These are phyloP conservation scores for Coilia nasus DNA, from an alignment of 2,797 vertebrate genomes.

Conservation along the genomic window DNA sequence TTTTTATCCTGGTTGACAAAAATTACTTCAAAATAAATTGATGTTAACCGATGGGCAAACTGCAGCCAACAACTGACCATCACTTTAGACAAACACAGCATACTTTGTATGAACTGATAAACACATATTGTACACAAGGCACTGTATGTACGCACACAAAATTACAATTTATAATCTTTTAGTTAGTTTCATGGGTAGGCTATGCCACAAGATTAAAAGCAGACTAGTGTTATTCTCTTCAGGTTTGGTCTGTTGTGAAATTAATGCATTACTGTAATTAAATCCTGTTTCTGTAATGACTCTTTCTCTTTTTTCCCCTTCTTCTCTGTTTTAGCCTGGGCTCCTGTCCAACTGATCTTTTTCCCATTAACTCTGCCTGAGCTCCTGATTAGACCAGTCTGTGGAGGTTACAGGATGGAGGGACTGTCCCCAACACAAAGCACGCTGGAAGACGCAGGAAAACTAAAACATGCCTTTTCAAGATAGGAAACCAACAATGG, in stretches of 20 bases:
- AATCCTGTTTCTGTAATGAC: slow-evolving; percentile 45
- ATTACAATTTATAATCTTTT: not conserved
- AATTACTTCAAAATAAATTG: not conserved
- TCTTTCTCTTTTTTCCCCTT: not conserved
- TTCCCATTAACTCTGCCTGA: slow-evolving; percentile 37
- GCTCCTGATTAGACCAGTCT: slow-evolving; percentile 40
- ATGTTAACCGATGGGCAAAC: not conserved
- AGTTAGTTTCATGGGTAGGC: not conserved
- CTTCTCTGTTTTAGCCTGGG: slow-evolving; percentile 27
- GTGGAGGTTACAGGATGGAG: slow-evolving; percentile 1
- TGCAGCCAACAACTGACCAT: not conserved
- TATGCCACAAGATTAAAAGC: not conserved
- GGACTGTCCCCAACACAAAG: not conserved
- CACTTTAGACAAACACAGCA: not conserved
- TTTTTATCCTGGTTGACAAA: not conserved
- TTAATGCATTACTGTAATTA: slow-evolving; percentile 31
- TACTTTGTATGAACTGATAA: not conserved
- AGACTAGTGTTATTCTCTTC: not conserved
- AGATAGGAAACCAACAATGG: not conserved
- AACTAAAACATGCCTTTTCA: not conserved
- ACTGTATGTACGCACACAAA: not conserved
- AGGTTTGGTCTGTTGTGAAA: slow-evolving; percentile 30
- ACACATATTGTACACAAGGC: not conserved
- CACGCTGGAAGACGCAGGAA: not conserved
- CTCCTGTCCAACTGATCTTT: slow-evolving; percentile 30